A percentile compares a stretch with the other conserved stretches of the same genome.
Evolutionary conservation across 2,797 vertebrate genomes (phyloP).

Genomic region (Smutsia gigantea): DNA sequence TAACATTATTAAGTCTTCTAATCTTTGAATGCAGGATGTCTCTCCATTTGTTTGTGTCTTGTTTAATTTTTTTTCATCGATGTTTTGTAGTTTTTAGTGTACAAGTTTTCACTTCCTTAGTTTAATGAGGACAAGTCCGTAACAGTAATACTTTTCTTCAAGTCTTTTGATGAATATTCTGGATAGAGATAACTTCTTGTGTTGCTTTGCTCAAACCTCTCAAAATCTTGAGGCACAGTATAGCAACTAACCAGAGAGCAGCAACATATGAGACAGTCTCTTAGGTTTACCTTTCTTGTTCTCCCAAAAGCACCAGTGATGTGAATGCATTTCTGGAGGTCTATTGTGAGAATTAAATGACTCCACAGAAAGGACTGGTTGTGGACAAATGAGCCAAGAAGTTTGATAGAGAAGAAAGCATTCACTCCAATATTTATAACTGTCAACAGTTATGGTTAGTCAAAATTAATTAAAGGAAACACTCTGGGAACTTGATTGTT

Average conservation of each 20-base stretch:
- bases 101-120: not conserved
- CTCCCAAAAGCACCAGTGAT: not conserved
- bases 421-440: not conserved
- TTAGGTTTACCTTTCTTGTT: not conserved
- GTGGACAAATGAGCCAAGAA: not conserved
- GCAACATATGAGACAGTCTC: not conserved
- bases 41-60: not conserved
- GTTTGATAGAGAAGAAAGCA: not conserved
- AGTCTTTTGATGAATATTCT: not conserved
- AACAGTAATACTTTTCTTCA: not conserved
- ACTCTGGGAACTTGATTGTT: not conserved
- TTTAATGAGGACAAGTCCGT: not conserved
- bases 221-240: not conserved
- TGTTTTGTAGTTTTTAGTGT: not conserved
- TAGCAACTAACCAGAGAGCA: not conserved
- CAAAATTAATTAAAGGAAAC: not conserved
- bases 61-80: not conserved
- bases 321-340: not conserved
- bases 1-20: not conserved
- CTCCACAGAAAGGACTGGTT: not conserved
- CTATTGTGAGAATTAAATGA: not conserved
- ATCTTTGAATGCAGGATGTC: not conserved
- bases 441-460: not conserved
- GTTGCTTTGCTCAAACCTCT: not conserved
- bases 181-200: not conserved